Percentiles rank a stretch among this genome's conserved stretches.
phyloP scores from a whole-genome alignment of 2,888 invertebrate genomes.

The Xanthostigma xanthostigma region DNA sequence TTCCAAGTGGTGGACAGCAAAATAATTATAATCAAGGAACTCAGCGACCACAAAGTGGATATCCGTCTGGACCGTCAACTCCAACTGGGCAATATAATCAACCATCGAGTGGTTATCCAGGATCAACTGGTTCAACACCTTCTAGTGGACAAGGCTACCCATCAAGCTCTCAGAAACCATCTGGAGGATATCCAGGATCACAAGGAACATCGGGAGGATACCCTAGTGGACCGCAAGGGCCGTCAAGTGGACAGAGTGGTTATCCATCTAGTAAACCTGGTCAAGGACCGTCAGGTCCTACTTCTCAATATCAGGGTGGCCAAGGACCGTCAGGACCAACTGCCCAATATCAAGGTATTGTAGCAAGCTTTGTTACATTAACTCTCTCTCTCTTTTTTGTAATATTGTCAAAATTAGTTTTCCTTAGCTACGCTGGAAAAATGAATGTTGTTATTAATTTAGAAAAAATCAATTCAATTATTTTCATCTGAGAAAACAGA shows the following conservation, averaged over 20 bases:
- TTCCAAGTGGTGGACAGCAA: slow-evolving; percentile 11
- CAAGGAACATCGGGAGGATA: slow-evolving; percentile 12
- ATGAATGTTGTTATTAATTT: no score
- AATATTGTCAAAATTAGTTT: no score
- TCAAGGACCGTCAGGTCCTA: slow-evolving; percentile 15
- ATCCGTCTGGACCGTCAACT: slow-evolving; percentile 9
- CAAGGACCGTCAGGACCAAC: slow-evolving; percentile 11
- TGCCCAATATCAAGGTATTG: slow-evolving; percentile 12
- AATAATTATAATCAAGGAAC: slow-evolving; percentile 7
- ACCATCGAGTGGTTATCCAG: slow-evolving; percentile 5
- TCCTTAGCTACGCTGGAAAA: no score
- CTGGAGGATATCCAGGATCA: slow-evolving; percentile 20
- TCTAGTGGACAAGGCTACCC: slow-evolving; percentile 19
- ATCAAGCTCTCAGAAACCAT: slow-evolving; percentile 12
- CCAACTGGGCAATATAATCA: slow-evolving; percentile 1
- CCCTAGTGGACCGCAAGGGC: slow-evolving; percentile 10
- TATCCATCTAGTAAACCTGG: slow-evolving; percentile 14
- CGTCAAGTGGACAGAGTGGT: slow-evolving; percentile 13
- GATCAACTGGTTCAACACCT: slow-evolving; percentile 5
- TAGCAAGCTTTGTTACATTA: no score
- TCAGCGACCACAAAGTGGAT: slow-evolving; percentile 12
- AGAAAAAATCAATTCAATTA: no score
- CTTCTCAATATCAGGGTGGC: slow-evolving; percentile 8
- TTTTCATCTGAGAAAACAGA: no score
- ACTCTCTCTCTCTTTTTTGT: no score